phyloP scores from a whole-genome alignment of 2,113 vertebrate species.

The Misgurnus mizolepis region DNA sequence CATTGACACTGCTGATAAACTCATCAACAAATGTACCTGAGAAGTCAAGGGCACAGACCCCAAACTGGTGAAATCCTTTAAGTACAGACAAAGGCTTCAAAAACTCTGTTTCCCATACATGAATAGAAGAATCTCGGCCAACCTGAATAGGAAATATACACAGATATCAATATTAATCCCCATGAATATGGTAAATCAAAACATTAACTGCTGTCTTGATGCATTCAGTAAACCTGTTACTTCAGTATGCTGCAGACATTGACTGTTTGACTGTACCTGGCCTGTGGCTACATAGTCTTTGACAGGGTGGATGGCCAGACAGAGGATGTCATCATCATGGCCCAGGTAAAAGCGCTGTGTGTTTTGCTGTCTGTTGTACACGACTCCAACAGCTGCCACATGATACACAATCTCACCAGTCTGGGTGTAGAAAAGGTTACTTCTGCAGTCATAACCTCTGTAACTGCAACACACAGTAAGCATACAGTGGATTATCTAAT shows the following conservation, averaged over 20 bases:
- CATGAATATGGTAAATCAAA: neutral
- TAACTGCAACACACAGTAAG: slow-evolving; percentile 76
- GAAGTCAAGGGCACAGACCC: slow-evolving; percentile 94
- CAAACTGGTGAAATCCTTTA: slow-evolving; percentile 93
- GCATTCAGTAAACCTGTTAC: neutral
- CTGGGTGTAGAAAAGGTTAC: slow-evolving; percentile 98
- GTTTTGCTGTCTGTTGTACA: slow-evolving; percentile 97
- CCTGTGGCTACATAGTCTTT: slow-evolving; percentile 98
- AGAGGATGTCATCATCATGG: slow-evolving; percentile 96
- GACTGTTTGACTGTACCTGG: slow-evolving; percentile 78
- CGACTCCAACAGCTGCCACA: slow-evolving; percentile 92
- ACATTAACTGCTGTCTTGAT: neutral
- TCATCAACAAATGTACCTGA: slow-evolving; percentile 78
- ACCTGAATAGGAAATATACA: slow-evolving; percentile 74
- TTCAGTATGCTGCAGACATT: neutral
- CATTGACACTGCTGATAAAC: neutral
- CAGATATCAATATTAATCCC: neutral
- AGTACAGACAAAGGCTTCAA: slow-evolving; percentile 91
- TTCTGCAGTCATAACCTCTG: slow-evolving; percentile 95
- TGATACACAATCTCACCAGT: slow-evolving; percentile 98
- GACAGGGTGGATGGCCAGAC: slow-evolving; percentile 92
- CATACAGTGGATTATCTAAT: too few species aligned
- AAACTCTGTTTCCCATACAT: slow-evolving; percentile 95
- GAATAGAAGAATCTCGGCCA: slow-evolving; percentile 91
- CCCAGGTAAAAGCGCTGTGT: slow-evolving; percentile 95